These are phyloP conservation scores for Notoglanidium macrostoma DNA, from an alignment of 2,797 vertebrate genomes.

Conservation along the genomic window DNA sequence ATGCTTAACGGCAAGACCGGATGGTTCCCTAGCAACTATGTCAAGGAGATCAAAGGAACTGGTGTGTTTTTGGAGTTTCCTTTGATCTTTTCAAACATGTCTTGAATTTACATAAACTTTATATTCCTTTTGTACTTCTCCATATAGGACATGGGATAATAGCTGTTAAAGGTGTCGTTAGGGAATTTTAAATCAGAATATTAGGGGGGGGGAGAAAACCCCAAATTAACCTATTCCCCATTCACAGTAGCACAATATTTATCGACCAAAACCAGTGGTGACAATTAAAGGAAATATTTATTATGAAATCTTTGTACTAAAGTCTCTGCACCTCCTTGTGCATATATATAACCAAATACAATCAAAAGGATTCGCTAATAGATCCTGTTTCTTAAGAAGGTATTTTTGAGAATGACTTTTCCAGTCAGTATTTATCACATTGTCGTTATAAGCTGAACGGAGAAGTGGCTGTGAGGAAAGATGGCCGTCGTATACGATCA, in stretches of 20 bases:
- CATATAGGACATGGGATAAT: not conserved
- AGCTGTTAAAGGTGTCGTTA: not conserved
- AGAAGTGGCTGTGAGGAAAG: no score
- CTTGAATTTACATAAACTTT: not conserved
- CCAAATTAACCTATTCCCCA: not conserved
- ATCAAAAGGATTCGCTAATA: not conserved
- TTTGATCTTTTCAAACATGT: not conserved
- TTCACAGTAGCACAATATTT: not conserved
- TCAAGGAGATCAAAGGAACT: conserved; percentile 92
- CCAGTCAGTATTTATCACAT: not conserved
- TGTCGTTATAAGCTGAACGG: not conserved
- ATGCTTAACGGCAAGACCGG: conserved; percentile 86
- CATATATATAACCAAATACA: no score
- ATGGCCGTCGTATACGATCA: no score
- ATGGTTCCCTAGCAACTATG: conserved; percentile 99
- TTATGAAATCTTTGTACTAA: not conserved
- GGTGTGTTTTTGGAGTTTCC: conserved; percentile 75
- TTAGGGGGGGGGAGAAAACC: not conserved
- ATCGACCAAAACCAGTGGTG: not conserved
- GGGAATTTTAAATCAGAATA: not conserved
- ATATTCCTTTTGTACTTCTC: not conserved
- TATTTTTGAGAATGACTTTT: no score
- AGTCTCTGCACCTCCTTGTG: not conserved
- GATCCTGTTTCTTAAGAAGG: not conserved
- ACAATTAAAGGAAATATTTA: not conserved